Percentiles rank a stretch among this genome's conserved stretches.
Evolutionary conservation across 2,113 vertebrate genomes (phyloP).

Genomic region (Spea multiplicata): DNA sequence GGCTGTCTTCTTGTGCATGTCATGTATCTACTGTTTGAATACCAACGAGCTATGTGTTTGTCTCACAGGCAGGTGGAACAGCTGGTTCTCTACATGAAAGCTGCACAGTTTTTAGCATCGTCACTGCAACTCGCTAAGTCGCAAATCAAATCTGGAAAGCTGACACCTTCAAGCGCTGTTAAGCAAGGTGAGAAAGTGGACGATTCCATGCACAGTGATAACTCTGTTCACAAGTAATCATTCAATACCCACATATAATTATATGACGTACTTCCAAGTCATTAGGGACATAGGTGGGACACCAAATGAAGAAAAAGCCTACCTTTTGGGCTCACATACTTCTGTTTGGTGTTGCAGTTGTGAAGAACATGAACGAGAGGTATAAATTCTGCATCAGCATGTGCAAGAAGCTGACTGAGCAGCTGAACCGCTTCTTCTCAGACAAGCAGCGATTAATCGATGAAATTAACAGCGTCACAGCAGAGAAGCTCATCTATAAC

Average conservation of each 20-base stretch:
- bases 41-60: not conserved
- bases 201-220: not conserved
- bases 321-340: too few species aligned
- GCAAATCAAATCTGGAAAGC: constrained; percentile 89
- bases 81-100: constrained; percentile 95
- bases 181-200: constrained; percentile 79
- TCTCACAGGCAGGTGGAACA: constrained; percentile 86
- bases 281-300: too few species aligned
- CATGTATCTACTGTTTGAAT: not conserved
- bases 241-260: too few species aligned
- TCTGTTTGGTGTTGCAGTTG: constrained; percentile 67
- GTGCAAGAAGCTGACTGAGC: constrained; percentile 88
- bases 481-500: constrained; percentile 95
- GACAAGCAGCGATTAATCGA: constrained; percentile 96
- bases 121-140: constrained; percentile 94
- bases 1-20: not conserved
- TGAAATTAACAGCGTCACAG: constrained; percentile 95
- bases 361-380: constrained; percentile 89
- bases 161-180: constrained; percentile 90
- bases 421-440: constrained; percentile 91
- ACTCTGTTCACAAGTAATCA: too few species aligned
- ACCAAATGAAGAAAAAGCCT: too few species aligned
- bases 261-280: too few species aligned
- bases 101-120: constrained; percentile 87
- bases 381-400: constrained; percentile 93